Evolutionary conservation across 2,888 invertebrate genomes (phyloP), one percentile per base, ranked within the genome.

Genomic region (Ypsolopha scabrella): DNA sequence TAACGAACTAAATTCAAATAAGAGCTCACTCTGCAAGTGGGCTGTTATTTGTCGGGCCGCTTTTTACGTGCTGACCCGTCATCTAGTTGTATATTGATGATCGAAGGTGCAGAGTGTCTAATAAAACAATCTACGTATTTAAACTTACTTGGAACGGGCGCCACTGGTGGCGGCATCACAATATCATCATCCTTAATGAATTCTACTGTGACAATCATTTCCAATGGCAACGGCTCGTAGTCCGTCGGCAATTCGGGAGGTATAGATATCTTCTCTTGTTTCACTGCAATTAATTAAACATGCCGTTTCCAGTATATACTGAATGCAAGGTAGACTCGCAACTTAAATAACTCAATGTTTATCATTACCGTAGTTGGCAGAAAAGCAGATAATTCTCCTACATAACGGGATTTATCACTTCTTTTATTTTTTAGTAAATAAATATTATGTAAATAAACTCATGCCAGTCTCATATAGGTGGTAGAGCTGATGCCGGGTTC

Each of bases 81-180:
- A n/a, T n/a, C n/a, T n/a, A n/a, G n/a, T n/a, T n/a, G n/a, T n/a
- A n/a, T n/a, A n/a, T 37, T 37, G 37, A 37, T 9, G 37, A 37
- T 6, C 37, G 37, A 37, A 11, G 8, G 41, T 41, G 9, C 2
- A 9, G 13, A 6, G 13, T 11, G 43, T 14, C 2, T 38, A 6
- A 8, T n/a, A 38, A 38, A 13, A 49, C 10, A 49, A 54, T 11
- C 54, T 37, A 8, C n/a, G 9, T 38, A 9, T 47, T 14, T 35
- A 24, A 44, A 59, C 77, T 75, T 61, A 85, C 85, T 82, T 0
- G 79, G 76, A 2, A 75, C 58, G 0, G 85, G 85, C 0, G 62
- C 61, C 0, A 55, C 51, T 0, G 85, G 83, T 6, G 85, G 85
- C 6, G 85, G 85, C 85, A 86, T 86, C 0, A 72, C 71, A 53